Evolutionary conservation across 2,113 vertebrate genomes (phyloP).

Genomic region (Damaliscus lunatus): DNA sequence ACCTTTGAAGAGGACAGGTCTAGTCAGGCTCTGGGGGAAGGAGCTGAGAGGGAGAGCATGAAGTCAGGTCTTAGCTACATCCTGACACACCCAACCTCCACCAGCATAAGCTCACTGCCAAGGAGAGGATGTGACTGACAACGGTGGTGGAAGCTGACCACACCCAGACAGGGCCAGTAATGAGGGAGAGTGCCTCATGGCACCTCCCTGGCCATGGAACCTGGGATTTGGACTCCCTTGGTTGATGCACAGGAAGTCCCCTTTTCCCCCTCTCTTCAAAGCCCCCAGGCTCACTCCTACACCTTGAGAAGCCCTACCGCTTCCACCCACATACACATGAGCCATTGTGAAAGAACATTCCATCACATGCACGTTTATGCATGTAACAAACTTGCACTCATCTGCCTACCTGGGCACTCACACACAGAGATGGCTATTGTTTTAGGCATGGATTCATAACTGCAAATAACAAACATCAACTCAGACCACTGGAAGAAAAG

Average conservation of each 20-base stretch:
- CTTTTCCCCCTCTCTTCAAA: background rate
- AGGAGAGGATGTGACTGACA: too few species aligned
- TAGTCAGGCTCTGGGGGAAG: background rate
- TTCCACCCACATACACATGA: background rate
- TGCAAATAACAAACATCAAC: background rate
- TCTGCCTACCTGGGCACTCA: background rate
- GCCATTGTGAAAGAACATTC: background rate
- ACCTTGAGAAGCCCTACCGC: background rate
- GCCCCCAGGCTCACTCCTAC: background rate
- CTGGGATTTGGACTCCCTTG: background rate
- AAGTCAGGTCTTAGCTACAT: background rate
- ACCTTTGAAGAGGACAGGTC: background rate
- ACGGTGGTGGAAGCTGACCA: background rate
- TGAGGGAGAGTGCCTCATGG: too few species aligned
- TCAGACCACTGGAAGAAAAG: background rate
- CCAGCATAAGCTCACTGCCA: background rate
- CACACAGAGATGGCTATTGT: background rate
- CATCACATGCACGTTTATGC: too few species aligned
- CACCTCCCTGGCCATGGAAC: background rate
- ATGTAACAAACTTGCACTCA: background rate
- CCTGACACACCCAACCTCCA: background rate
- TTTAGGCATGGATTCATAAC: background rate
- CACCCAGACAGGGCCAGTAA: background rate
- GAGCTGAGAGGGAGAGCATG: background rate
- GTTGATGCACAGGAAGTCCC: background rate